Percentiles rank a stretch among this genome's conserved stretches.
These are phyloP conservation scores for Okapia johnstoni DNA, from an alignment of 2,113 vertebrate genomes.

Conservation along the genomic window DNA sequence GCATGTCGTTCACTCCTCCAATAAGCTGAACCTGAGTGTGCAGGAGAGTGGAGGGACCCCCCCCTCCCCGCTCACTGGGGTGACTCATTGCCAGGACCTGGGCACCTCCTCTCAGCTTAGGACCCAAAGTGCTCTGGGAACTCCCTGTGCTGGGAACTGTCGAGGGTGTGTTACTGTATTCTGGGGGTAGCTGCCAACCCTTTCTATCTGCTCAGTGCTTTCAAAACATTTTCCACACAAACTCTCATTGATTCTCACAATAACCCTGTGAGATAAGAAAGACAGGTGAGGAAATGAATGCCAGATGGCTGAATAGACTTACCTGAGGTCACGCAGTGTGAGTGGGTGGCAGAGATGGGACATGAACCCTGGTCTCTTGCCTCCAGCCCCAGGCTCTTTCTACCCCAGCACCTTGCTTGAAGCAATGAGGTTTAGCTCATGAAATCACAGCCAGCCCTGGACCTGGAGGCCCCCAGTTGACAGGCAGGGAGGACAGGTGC, in stretches of 20 bases:
- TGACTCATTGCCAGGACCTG: background rate
- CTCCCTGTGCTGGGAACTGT: background rate
- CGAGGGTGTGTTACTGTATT: background rate
- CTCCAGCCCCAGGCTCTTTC: conserved; percentile 32
- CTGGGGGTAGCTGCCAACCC: background rate
- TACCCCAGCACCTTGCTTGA: conserved; percentile 10
- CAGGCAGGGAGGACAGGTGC: conserved; percentile 29
- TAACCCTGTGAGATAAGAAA: conserved; percentile 12
- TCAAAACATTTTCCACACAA: background rate
- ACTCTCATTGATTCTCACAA: background rate
- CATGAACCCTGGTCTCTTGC: background rate
- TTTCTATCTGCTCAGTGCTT: background rate
- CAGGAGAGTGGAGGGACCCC: background rate
- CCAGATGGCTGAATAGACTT: background rate
- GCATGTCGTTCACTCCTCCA: background rate
- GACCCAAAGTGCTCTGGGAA: background rate
- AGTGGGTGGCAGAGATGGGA: background rate
- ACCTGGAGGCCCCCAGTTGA: background rate
- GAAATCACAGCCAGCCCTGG: background rate
- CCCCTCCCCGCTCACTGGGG: no score
- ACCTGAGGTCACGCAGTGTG: background rate
- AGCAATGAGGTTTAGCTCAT: background rate
- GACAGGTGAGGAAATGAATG: background rate
- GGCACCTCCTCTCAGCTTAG: background rate
- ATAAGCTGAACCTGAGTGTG: background rate